Evolutionary conservation across 2,113 vertebrate species (phyloP).

Genomic region (Theropithecus gelada): DNA sequence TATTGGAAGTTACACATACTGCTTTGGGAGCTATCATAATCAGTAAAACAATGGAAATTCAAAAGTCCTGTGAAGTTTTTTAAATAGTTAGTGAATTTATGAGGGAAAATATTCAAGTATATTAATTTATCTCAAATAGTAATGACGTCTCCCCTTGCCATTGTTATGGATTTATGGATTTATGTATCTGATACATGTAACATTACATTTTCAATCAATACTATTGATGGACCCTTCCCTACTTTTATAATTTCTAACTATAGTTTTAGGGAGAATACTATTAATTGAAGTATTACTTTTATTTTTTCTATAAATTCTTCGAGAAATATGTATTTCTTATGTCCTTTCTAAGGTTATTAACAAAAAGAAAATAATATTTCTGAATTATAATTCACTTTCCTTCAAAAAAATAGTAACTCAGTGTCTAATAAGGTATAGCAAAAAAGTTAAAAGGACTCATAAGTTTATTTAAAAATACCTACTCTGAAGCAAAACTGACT

Average conservation of each 20-base stretch:
- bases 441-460: neutral
- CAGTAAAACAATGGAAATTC: neutral
- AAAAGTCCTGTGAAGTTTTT: neutral
- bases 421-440: neutral
- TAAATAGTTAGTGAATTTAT: neutral
- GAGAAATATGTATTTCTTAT: neutral
- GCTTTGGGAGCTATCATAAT: neutral
- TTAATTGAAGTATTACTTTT: neutral
- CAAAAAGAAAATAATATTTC: neutral
- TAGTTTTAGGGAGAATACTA: neutral
- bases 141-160: neutral
- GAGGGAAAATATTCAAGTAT: neutral
- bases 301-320: neutral
- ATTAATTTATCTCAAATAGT: neutral
- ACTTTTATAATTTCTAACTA: neutral
- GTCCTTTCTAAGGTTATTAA: neutral
- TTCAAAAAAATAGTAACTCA: neutral
- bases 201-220: neutral
- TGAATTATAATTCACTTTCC: neutral
- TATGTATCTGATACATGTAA: neutral
- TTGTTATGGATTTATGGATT: neutral
- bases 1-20: neutral
- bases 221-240: neutral
- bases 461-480: neutral
- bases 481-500: conserved; percentile 24